phyloP scores from a whole-genome alignment of 2,888 invertebrate species.

The Caenorhabditis macrosperma region DNA sequence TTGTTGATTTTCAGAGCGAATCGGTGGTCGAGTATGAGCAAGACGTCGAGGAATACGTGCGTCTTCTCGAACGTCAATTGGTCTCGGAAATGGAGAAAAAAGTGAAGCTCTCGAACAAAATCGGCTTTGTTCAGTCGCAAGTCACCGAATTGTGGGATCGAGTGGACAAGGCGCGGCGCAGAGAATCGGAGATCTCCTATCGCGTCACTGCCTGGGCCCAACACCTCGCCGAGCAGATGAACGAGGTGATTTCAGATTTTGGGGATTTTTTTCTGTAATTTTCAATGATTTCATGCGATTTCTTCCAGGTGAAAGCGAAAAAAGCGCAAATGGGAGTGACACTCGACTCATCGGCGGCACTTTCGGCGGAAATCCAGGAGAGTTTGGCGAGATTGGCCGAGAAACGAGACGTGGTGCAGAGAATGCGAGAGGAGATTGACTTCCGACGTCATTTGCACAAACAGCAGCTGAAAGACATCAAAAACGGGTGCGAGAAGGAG shows the following conservation, averaged over 20 bases:
- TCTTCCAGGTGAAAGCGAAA: conserved; percentile 42
- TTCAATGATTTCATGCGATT: too few relatives aligned
- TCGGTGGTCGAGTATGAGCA: conserved; percentile 48
- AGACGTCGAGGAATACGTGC: conserved; percentile 42
- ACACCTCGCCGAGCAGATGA: conserved; percentile 48
- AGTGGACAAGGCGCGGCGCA: conserved; percentile 57
- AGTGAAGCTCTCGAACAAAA: conserved; percentile 19
- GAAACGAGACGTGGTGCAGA: conserved; percentile 38
- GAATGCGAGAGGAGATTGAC: conserved; percentile 53
- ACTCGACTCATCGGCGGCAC: conserved; percentile 38
- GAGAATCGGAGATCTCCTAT: conserved; percentile 51
- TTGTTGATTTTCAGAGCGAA: conserved; percentile 24
- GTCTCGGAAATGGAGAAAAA: conserved; percentile 45
- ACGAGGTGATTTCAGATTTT: conserved; percentile 24
- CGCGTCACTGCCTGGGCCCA: conserved; percentile 53
- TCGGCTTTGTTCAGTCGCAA: conserved; percentile 33
- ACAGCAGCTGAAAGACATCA: conserved; percentile 44
- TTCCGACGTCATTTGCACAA: conserved; percentile 46
- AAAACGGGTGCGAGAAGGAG: conserved; percentile 28
- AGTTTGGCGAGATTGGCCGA: conserved; percentile 42
- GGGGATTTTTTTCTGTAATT: background rate
- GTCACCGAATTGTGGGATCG: conserved; percentile 59
- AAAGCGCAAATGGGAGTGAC: conserved; percentile 42
- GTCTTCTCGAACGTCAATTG: conserved; percentile 28
- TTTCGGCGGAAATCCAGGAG: conserved; percentile 48